Conservation (phyloP, 2,888 invertebrate genomes). For the Mythimna impura region DNA sequence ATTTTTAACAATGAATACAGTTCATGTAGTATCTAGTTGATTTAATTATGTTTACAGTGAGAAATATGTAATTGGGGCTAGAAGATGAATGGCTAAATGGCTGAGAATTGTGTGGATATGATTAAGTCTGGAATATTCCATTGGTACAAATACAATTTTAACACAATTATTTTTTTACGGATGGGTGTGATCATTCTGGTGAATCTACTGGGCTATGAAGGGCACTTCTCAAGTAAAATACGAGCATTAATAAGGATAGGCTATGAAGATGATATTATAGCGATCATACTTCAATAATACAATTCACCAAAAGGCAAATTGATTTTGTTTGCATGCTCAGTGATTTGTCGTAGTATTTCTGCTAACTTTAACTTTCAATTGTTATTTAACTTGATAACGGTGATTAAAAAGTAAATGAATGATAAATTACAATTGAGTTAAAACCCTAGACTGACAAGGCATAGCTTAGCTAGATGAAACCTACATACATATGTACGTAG, state of each 20-base stretch:
- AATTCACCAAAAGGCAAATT: neutral
- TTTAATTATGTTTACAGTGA: slow-evolving; percentile 54
- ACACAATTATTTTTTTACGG: neutral
- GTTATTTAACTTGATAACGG: neutral
- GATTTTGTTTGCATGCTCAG: neutral
- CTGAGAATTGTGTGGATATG: slow-evolving; percentile 23
- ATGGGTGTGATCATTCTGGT: neutral
- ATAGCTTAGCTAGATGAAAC: neutral
- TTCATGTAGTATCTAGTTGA: slow-evolving; percentile 49
- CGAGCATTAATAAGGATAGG: no score
- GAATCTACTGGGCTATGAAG: neutral
- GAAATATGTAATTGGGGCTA: slow-evolving; percentile 39
- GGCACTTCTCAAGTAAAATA: neutral
- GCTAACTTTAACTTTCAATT: neutral
- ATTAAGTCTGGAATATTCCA: slow-evolving; percentile 1
- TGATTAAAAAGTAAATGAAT: neutral
- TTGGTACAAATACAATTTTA: neutral
- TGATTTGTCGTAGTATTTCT: neutral
- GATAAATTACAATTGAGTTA: neutral
- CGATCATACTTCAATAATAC: neutral
- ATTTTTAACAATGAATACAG: slow-evolving; percentile 56
- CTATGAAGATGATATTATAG: no score
- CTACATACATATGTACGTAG: neutral
- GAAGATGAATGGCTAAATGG: slow-evolving; percentile 29
- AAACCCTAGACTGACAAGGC: neutral